Conservation (phyloP, 1,140 invertebrate species). For the Eciton burchellii region DNA sequence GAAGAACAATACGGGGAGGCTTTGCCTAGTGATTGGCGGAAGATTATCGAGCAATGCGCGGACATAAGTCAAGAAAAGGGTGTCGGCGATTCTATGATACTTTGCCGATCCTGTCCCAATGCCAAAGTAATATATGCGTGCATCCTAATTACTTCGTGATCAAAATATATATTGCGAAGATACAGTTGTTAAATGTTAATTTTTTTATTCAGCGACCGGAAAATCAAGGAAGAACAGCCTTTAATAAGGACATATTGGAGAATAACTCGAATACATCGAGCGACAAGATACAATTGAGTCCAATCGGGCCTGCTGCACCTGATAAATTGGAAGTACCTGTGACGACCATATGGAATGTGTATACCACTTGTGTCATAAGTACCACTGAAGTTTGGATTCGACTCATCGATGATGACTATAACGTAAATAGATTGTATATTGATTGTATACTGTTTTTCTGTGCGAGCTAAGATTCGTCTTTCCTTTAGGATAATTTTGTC, state of each 20-base stretch:
- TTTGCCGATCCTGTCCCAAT: constrained; percentile 72
- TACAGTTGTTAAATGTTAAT: neutral
- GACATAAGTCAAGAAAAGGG: constrained; percentile 84
- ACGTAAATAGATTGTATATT: constrained; percentile 81
- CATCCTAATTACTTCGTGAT: neutral
- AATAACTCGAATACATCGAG: neutral
- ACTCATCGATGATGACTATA: constrained; percentile 86
- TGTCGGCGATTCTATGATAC: constrained; percentile 84
- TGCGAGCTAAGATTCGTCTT: constrained; percentile 45
- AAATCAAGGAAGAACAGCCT: neutral
- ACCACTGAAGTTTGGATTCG: constrained; percentile 86
- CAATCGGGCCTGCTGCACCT: constrained; percentile 69
- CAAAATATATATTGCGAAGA: neutral
- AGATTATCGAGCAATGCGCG: constrained; percentile 83
- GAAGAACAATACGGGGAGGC: constrained; percentile 85
- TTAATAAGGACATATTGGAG: neutral
- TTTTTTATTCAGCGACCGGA: constrained; percentile 14
- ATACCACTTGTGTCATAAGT: constrained; percentile 85
- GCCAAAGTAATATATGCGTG: constrained; percentile 19
- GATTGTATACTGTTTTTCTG: constrained; percentile 7
- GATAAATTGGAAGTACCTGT: constrained; percentile 84
- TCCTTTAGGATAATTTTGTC: constrained; percentile 85
- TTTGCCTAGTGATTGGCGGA: constrained; percentile 86
- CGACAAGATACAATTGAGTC: constrained; percentile 65
- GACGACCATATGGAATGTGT: constrained; percentile 86